A percentile compares a stretch with the other conserved stretches of the same genome.
Conservation (phyloP, 2,888 invertebrate genomes). For the Eueremaeus valkanovi region DNA sequence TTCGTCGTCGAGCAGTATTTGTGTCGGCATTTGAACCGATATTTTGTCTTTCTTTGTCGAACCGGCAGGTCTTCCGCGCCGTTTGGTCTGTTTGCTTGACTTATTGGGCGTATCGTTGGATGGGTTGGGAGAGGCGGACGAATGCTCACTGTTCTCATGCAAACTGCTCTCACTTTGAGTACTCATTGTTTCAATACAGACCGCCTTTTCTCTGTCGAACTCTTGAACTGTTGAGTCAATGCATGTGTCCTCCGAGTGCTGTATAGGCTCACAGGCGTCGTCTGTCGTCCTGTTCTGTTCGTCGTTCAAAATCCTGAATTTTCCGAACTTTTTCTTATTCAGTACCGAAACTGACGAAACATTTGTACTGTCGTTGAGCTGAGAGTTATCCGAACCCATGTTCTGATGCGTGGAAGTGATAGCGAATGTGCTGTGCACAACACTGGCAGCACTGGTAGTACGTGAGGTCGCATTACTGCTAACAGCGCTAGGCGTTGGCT, state of each 20-base stretch:
- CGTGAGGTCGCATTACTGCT: background rate
- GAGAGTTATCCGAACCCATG: background rate
- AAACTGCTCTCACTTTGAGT: conserved; percentile 3
- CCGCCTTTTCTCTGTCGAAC: background rate
- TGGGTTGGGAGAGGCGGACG: background rate
- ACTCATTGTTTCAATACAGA: background rate
- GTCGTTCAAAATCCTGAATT: conserved; percentile 31
- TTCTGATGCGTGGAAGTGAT: too few relatives aligned
- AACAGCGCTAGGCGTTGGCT: background rate
- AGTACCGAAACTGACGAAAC: background rate
- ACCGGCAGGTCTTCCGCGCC: conserved; percentile 25
- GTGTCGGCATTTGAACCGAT: background rate
- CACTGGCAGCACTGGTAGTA: background rate
- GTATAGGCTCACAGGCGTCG: background rate
- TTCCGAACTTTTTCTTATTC: conserved; percentile 34
- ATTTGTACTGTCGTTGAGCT: background rate
- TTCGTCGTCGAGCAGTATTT: background rate
- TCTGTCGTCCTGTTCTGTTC: background rate
- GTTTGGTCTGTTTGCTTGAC: conserved; percentile 8
- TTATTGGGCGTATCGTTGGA: background rate
- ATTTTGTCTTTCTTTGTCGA: conserved; percentile 5
- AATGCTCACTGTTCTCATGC: conserved; percentile 16
- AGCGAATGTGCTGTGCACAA: background rate
- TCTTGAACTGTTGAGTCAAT: conserved; percentile 2
- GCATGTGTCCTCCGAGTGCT: background rate